Percentiles rank a stretch among this genome's conserved stretches.
phyloP scores from a whole-genome alignment of 2,888 invertebrate genomes.

The Tetragonisca angustula region DNA sequence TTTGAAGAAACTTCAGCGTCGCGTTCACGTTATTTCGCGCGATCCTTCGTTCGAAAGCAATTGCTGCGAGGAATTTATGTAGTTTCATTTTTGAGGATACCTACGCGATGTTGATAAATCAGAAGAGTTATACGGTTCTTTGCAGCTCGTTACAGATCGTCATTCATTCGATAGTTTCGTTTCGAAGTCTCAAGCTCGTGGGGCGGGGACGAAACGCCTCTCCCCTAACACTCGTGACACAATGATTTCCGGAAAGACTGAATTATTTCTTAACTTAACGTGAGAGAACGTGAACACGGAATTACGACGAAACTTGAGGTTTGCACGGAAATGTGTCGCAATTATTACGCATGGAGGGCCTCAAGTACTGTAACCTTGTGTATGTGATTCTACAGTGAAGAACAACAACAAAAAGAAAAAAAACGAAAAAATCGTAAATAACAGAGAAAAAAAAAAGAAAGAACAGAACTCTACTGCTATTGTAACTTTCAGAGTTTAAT shows the following conservation, averaged over 20 bases:
- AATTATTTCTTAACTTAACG: slow-evolving; percentile 25
- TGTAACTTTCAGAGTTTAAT: slow-evolving; percentile 82
- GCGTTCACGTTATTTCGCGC: slow-evolving; percentile 10
- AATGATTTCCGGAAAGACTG: slow-evolving; percentile 28
- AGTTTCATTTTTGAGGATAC: neutral
- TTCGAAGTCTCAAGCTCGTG: neutral
- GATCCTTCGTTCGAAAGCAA: neutral
- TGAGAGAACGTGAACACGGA: slow-evolving; percentile 22
- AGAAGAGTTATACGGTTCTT: neutral
- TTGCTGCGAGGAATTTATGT: neutral
- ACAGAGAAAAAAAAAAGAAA: slow-evolving; percentile 67
- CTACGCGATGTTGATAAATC: neutral
- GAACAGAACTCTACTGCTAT: slow-evolving; percentile 78
- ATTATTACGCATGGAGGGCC: slow-evolving; percentile 47
- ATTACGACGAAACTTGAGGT: slow-evolving; percentile 39
- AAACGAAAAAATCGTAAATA: slow-evolving; percentile 37
- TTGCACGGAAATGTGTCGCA: slow-evolving; percentile 20
- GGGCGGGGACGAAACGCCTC: neutral
- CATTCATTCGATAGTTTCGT: slow-evolving; percentile 12
- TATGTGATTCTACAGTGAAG: slow-evolving; percentile 72
- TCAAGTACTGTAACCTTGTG: slow-evolving; percentile 73
- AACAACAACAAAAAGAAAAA: neutral
- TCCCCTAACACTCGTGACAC: neutral
- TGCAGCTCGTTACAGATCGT: neutral
- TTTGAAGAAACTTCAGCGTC: neutral